These are phyloP conservation scores for Falco naumanni DNA, from an alignment of 2,797 vertebrate species.

Conservation along the genomic window DNA sequence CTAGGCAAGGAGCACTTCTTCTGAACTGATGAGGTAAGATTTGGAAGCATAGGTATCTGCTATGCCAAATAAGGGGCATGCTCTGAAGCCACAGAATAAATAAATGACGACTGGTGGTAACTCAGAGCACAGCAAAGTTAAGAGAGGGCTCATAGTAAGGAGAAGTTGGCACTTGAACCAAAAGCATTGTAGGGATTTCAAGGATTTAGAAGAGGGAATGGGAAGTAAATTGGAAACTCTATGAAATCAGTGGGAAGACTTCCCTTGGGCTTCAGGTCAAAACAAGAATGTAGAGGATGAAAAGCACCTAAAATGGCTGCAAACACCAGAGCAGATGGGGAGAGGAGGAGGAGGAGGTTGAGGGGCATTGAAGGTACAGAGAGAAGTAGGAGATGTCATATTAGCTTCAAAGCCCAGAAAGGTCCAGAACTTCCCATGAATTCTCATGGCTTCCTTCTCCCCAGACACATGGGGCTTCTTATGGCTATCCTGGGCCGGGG, in stretches of 20 bases:
- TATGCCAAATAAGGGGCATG: neutral
- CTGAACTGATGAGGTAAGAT: neutral
- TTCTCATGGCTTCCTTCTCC: neutral
- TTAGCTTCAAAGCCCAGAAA: neutral
- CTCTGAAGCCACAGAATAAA: constrained; percentile 2
- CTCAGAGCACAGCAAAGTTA: neutral
- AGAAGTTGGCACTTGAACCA: neutral
- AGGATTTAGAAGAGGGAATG: neutral
- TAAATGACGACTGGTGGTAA: neutral
- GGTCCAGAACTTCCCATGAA: neutral
- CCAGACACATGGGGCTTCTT: neutral
- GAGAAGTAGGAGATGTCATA: neutral
- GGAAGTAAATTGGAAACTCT: neutral
- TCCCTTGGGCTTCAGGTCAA: neutral
- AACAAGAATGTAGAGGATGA: neutral
- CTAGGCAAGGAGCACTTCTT: neutral
- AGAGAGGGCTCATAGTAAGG: neutral
- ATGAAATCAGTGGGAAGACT: neutral
- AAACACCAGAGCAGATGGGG: neutral
- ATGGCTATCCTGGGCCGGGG: neutral
- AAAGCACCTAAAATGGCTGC: neutral
- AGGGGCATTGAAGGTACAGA: neutral
- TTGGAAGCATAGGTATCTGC: neutral
- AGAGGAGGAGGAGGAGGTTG: neutral
- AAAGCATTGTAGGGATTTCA: neutral